A percentile compares a stretch with the other conserved stretches of the same genome.
phyloP scores from a whole-genome alignment of 1,140 invertebrate species.

The Diabrotica undecimpunctata region DNA sequence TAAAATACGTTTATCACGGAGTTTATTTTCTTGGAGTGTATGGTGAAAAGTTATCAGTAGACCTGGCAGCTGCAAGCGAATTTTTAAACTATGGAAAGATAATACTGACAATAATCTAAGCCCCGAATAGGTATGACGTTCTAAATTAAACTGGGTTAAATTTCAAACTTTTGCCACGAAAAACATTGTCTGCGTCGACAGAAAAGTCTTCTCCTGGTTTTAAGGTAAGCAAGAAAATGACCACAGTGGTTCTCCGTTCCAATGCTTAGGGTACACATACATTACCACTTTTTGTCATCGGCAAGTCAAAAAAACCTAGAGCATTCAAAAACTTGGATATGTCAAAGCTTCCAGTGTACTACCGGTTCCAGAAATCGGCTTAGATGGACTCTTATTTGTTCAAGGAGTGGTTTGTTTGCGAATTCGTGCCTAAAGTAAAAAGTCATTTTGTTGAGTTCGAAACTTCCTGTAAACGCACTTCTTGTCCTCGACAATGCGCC shows the following conservation, averaged over 20 bases:
- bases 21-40: no score
- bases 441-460: not conserved
- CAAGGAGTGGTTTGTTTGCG: no score
- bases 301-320: not conserved
- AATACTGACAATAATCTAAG: no score
- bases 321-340: not conserved
- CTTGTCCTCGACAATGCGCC: not conserved
- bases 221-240: no score
- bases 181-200: no score
- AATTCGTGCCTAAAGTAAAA: not conserved
- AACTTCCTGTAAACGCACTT: not conserved
- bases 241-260: no score
- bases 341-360: not conserved
- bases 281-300: not conserved
- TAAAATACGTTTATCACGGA: no score
- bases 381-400: no score
- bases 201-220: no score
- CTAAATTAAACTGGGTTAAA: no score
- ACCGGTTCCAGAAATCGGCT: not conserved
- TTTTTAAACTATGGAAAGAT: not conserved
- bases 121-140: no score
- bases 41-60: not conserved
- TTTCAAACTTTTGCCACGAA: not conserved
- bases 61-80: not conserved
- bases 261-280: no score